Evolutionary conservation across 2,113 vertebrate species (phyloP).

Genomic region (Labeo catla): DNA sequence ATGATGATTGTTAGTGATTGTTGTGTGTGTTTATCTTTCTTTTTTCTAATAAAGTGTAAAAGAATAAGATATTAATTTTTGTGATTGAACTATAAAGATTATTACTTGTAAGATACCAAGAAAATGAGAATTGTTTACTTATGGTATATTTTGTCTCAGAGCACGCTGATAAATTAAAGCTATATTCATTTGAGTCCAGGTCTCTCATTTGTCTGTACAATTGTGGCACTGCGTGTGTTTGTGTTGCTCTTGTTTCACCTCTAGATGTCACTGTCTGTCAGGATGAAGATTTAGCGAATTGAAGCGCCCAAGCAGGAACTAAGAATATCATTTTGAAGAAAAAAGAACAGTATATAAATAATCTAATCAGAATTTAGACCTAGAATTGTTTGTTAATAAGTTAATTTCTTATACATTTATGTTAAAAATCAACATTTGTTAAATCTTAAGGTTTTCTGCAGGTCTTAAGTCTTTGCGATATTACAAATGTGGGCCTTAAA

Average conservation of each 20-base stretch:
- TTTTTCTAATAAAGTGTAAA: constrained; percentile 33
- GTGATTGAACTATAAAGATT: constrained; percentile 18
- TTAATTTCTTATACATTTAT: background rate
- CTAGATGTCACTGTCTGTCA: background rate
- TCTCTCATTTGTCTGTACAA: background rate
- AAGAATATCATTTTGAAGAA: background rate
- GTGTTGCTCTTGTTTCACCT: background rate
- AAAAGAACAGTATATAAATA: background rate
- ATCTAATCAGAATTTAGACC: background rate
- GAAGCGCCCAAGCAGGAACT: background rate
- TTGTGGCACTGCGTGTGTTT: background rate
- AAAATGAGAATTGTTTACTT: constrained; percentile 34
- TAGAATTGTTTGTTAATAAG: background rate
- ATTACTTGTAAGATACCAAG: constrained; percentile 11
- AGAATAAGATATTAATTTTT: constrained; percentile 4
- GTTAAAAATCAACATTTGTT: background rate
- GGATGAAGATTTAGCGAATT: background rate
- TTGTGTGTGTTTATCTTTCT: background rate
- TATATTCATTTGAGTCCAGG: constrained; percentile 15
- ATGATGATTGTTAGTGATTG: background rate
- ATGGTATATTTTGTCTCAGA: constrained; percentile 41
- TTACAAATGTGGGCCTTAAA: background rate
- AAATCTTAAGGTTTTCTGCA: background rate
- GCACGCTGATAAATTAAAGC: constrained; percentile 40
- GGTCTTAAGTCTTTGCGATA: background rate